Evolutionary conservation across 2,888 invertebrate genomes (phyloP), one percentile per base, ranked within the genome.

Genomic region (Tetragonula carbonaria): DNA sequence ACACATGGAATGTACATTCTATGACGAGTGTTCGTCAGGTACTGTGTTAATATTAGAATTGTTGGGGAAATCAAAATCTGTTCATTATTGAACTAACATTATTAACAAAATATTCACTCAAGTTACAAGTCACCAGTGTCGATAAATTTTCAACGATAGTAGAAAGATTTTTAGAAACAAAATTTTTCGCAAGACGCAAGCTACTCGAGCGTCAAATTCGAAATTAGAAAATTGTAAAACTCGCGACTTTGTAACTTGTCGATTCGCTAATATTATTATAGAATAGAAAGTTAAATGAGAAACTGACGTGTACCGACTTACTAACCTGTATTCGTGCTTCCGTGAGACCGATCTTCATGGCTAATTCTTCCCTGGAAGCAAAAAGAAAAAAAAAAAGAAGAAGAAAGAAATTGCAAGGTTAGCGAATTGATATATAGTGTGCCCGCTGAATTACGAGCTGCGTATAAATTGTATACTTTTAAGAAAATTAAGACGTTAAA

Each of bases 321-420:
- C 95, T 96, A 96, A 98, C 98, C 97, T 98, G 98, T 95, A 98
- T 98, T 94, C 98, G 96, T 80, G 98, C 98, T 96, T 98, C 98
- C 71, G 98, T 98, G 90, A 98, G 95, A 92, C 98, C 98, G 92
- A 98, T 98, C 95, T 98, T 98, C 97, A 98, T 98, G 59, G 98
- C 98, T 85, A 98, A 96, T 95, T 98, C 98, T 95, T 98, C 98
- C 95, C 99, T 98, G 97, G 45, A 75, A 74, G 50, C 81, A 97
- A 97, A 94, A 82, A 89, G 78, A 80, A 65, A 66, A 38, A n/a
- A 65, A 5, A 23, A 23, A 57, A 57, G 21, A 13, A 33, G 5
- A 3, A 62, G 28, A 62, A 23, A 62, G 23, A 75, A 73, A 68
- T 66, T 28, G 23, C 63, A 38, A 65, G 16, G 53, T 62, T 85